Percentiles rank a stretch among this genome's conserved stretches.
Evolutionary conservation across 2,797 vertebrate genomes (phyloP).

Genomic region (Paramormyrops hopkinsi): DNA sequence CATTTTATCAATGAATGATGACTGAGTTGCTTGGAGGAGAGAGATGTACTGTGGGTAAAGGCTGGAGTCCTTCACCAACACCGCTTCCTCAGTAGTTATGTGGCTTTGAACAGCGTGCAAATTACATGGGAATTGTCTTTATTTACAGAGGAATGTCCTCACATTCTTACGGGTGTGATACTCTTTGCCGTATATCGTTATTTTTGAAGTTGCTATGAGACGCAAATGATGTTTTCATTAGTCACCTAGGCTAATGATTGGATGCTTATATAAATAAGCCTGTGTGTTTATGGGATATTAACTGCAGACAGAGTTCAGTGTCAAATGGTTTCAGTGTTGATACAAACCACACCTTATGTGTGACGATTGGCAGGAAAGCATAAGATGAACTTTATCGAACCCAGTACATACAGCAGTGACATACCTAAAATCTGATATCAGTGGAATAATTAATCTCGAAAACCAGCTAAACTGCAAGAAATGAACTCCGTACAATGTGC

Average conservation of each 20-base stretch:
- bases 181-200: not conserved
- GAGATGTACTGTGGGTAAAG: not conserved
- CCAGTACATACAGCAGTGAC: not conserved
- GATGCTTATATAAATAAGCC: not conserved
- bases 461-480: not conserved
- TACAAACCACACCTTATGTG: not conserved
- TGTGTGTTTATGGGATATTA: not conserved
- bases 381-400: not conserved
- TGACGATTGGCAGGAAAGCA: not conserved
- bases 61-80: not conserved
- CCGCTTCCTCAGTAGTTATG: not conserved
- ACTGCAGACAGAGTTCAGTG: not conserved
- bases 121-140: not conserved
- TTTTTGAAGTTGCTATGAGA: not conserved
- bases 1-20: not conserved
- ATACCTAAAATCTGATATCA: not conserved
- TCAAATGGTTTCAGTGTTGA: not conserved
- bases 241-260: not conserved
- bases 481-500: not conserved
- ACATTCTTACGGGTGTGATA: not conserved
- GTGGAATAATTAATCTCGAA: not conserved
- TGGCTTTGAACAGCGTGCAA: not conserved
- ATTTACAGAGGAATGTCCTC: not conserved
- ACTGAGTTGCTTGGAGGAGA: not conserved
- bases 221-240: not conserved